Percentiles rank a stretch among this genome's conserved stretches.
Conservation (phyloP, 1,140 invertebrate species). For the Papilio helenus region DNA sequence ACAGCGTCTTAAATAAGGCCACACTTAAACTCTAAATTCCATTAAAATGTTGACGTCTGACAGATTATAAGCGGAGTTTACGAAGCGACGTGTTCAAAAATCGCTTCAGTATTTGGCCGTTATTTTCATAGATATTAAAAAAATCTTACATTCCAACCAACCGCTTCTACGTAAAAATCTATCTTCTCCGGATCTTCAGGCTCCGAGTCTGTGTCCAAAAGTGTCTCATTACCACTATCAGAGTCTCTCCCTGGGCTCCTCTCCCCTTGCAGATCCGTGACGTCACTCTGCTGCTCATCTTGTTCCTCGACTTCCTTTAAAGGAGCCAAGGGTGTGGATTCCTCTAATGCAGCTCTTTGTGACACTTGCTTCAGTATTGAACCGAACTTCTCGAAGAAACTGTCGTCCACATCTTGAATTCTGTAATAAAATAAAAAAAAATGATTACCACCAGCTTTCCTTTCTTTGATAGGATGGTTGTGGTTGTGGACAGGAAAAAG, state of each 20-base stretch:
- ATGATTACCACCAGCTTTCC: background rate
- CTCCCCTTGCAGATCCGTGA: conserved; percentile 58
- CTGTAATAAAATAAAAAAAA: conserved; percentile 75
- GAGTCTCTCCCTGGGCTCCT: conserved; percentile 76
- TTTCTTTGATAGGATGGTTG: background rate
- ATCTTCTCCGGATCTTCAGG: conserved; percentile 83
- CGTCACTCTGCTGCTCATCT: conserved; percentile 75
- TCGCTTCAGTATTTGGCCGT: too few species aligned
- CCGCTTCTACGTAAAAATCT: conserved; percentile 84
- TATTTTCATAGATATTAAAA: background rate
- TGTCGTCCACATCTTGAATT: conserved; percentile 89
- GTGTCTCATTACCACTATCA: conserved; percentile 82
- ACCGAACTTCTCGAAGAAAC: conserved; percentile 92
- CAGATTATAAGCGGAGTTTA: too few species aligned
- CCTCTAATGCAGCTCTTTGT: conserved; percentile 78
- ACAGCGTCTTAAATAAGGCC: too few species aligned
- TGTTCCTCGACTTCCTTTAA: conserved; percentile 77
- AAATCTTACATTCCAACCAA: conserved; percentile 89
- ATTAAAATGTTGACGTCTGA: too few species aligned
- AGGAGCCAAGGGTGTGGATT: conserved; percentile 82
- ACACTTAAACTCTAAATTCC: too few species aligned
- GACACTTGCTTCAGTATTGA: conserved; percentile 87
- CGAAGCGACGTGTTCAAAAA: too few species aligned
- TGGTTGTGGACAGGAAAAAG: background rate
- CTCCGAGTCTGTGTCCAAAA: conserved; percentile 83